Conservation (phyloP, 2,113 vertebrate species). For the Cynopterus brachyotis region DNA sequence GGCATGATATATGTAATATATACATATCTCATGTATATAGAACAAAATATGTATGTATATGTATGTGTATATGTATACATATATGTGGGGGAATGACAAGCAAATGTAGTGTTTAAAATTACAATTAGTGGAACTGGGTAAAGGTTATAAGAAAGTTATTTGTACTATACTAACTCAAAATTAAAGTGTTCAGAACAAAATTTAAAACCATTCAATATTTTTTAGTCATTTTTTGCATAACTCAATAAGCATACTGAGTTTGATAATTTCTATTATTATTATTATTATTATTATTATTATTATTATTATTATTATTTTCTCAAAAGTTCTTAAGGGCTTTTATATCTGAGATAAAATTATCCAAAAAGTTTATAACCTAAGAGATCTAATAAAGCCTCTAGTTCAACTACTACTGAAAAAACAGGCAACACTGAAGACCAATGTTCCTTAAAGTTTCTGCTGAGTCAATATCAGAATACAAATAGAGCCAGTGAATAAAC, state of each 20-base stretch:
- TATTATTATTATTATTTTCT: background rate
- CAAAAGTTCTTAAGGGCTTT: background rate
- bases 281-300: background rate
- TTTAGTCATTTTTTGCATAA: background rate
- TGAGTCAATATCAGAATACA: background rate
- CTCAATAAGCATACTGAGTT: background rate
- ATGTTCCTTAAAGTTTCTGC: background rate
- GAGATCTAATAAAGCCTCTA: background rate
- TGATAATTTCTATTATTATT: background rate
- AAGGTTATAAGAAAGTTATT: background rate
- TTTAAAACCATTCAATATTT: background rate
- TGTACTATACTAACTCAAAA: background rate
- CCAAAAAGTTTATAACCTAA: background rate
- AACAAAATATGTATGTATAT: background rate
- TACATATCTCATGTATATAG: background rate
- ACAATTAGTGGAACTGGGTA: background rate
- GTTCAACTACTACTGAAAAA: background rate
- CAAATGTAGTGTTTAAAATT: background rate
- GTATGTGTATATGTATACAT: background rate
- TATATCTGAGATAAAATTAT: background rate
- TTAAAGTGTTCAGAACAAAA: background rate
- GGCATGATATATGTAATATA: background rate
- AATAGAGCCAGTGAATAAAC: background rate
- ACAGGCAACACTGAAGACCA: background rate
- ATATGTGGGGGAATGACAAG: background rate